phyloP scores from a whole-genome alignment of 2,797 vertebrate species.

The Sorex maritimensis region DNA sequence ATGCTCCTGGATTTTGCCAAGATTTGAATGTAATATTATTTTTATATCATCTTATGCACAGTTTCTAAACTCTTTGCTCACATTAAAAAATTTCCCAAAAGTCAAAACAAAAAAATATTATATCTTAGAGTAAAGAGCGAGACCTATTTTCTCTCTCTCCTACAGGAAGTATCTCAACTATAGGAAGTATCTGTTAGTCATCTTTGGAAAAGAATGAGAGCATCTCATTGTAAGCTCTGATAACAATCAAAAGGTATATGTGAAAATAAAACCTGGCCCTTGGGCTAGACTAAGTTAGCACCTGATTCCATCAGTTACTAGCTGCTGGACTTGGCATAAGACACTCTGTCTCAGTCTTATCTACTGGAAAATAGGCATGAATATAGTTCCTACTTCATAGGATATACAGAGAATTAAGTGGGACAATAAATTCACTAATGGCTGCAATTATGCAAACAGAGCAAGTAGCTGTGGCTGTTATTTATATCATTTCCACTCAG shows the following conservation, averaged over 20 bases:
- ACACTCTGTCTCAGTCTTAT: not conserved
- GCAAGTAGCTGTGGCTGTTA: not conserved
- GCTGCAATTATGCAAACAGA: not conserved
- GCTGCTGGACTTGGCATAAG: not conserved
- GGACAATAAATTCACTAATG: not conserved
- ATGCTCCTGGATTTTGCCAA: conserved; percentile 36
- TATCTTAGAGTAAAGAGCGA: no score
- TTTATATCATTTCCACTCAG: not conserved
- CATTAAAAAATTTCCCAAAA: conserved; percentile 17
- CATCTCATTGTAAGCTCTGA: not conserved
- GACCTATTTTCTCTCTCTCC: conserved; percentile 52
- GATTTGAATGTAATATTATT: conserved; percentile 42
- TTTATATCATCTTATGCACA: not conserved
- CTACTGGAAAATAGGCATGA: not conserved
- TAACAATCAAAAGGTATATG: not conserved
- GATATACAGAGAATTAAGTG: not conserved
- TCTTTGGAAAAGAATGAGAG: conserved; percentile 42
- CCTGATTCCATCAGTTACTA: not conserved
- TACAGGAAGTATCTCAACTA: conserved; percentile 40
- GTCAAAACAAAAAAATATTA: conserved; percentile 32
- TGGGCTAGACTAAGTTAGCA: not conserved
- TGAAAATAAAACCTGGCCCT: conserved; percentile 25
- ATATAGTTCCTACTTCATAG: not conserved
- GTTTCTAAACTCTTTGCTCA: conserved; percentile 55
- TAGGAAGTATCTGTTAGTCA: not conserved